Evolutionary conservation across 2,797 vertebrate species (phyloP), one percentile per base, ranked within the genome.

Genomic region (Xiphorhynchus erythropygius): DNA sequence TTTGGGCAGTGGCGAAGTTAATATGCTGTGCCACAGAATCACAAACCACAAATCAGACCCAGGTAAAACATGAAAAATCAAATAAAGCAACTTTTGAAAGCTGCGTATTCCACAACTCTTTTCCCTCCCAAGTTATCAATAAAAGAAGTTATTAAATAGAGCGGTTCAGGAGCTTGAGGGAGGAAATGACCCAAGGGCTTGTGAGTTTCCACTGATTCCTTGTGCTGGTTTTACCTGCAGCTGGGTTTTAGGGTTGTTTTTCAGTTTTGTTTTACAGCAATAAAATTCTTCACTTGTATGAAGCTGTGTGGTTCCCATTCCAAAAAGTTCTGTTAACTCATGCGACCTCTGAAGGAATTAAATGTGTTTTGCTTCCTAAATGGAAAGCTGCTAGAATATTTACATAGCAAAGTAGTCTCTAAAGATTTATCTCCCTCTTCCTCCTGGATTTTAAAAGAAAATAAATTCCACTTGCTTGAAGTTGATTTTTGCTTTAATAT

Each of bases 381-480:
- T 0, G 3, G 64, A 93, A 93, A 94, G 53, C 37, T 4, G 0
- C 85, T 74, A 35, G 82, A 91, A 60, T 95, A 85, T 94, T 95
- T 92, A 88, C 75, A 56, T 80, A 87, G 53, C 65, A 59, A 91
- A 90, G 25, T 74, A 90, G 53, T 94, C 85, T 86, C 76, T 84
- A 35, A 79, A 82, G 89, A 93, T 94, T 93, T 96, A 76, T 93
- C 49, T 95, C 56, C 55, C 90, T 30, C 44, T 92, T 85, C 78
- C 68, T 96, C 67, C 55, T 91, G 49, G 65, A 87, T 93, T 82
- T 87, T 83, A 87, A 93, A 88, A 89, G 77, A 91, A 96, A 94
- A 95, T 85, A 87, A 91, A 93, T 95, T 82, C 56, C 35, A 30
- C 67, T 93, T 93, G 37, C 59, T 90, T 91, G 65, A 86, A 91